phyloP scores from a whole-genome alignment of 2,113 vertebrate species.

The Prionailurus bengalensis region DNA sequence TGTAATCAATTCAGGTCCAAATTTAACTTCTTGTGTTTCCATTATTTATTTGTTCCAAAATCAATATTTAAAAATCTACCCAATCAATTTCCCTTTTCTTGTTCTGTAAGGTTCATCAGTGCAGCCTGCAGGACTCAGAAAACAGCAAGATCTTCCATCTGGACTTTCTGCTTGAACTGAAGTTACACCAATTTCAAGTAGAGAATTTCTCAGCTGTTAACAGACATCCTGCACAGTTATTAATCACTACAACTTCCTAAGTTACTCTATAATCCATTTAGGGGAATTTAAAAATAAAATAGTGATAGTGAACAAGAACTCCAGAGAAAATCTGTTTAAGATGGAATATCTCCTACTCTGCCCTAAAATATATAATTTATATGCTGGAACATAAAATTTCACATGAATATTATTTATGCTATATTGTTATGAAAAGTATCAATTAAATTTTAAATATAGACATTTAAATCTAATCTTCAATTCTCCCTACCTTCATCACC shows the following conservation, averaged over 20 bases:
- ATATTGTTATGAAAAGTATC: slow-evolving; percentile 15
- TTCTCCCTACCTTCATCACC: neutral
- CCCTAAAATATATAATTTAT: slow-evolving; percentile 50
- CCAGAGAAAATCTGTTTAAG: neutral
- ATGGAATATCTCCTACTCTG: neutral
- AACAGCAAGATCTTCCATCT: neutral
- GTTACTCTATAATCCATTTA: slow-evolving; percentile 39
- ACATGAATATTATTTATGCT: slow-evolving; percentile 35
- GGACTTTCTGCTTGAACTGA: slow-evolving; percentile 36
- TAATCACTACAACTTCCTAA: slow-evolving; percentile 55
- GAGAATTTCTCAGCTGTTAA: slow-evolving; percentile 50
- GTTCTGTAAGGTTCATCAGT: neutral
- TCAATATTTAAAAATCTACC: slow-evolving; percentile 42
- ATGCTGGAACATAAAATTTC: slow-evolving; percentile 47
- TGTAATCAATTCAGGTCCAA: neutral
- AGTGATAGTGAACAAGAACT: slow-evolving; percentile 37
- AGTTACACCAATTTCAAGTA: slow-evolving; percentile 48
- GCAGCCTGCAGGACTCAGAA: slow-evolving; percentile 29
- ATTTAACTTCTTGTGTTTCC: slow-evolving; percentile 29
- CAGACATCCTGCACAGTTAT: neutral
- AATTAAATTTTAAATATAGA: slow-evolving; percentile 31
- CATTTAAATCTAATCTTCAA: slow-evolving; percentile 32
- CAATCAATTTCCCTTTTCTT: slow-evolving; percentile 59
- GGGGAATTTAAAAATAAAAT: slow-evolving; percentile 41
- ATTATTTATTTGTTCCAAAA: slow-evolving; percentile 49